These are phyloP conservation scores for Lasioglossum malachurum DNA, from an alignment of 2,888 invertebrate genomes.

Conservation along the genomic window DNA sequence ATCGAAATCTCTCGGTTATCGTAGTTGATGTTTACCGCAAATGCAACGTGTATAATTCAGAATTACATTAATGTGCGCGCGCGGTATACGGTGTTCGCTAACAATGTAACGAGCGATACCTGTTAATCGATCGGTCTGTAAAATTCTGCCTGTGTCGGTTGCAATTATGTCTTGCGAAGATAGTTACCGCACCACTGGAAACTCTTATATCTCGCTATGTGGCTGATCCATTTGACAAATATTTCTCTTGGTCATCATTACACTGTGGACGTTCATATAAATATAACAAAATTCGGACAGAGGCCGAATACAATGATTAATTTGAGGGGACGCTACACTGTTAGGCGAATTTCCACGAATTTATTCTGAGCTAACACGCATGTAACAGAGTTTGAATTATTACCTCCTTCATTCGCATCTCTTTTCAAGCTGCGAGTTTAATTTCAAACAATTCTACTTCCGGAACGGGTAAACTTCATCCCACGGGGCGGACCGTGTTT, in stretches of 20 bases:
- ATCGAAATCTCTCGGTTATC: constrained; percentile 7
- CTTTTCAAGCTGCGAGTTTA: not conserved
- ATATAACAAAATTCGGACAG: not conserved
- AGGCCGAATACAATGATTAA: not conserved
- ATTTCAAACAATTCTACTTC: not conserved
- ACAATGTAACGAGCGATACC: not conserved
- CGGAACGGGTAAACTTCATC: not conserved
- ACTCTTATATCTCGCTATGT: not conserved
- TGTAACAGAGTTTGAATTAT: not conserved
- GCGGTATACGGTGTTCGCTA: not conserved
- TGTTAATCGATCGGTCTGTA: not conserved
- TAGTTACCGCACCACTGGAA: not conserved
- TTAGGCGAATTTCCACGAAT: not conserved
- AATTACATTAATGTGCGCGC: not conserved
- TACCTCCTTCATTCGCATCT: not conserved
- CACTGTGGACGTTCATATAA: not conserved
- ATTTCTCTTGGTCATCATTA: not conserved
- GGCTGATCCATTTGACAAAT: not conserved
- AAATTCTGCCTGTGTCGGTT: not conserved
- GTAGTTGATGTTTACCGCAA: not conserved
- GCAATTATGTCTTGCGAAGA: not conserved
- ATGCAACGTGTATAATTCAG: not conserved
- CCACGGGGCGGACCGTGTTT: not conserved
- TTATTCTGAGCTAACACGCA: not conserved
- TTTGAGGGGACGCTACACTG: not conserved